These are phyloP conservation scores for Volucella inflata DNA, from an alignment of 2,888 invertebrate genomes.

Conservation along the genomic window DNA sequence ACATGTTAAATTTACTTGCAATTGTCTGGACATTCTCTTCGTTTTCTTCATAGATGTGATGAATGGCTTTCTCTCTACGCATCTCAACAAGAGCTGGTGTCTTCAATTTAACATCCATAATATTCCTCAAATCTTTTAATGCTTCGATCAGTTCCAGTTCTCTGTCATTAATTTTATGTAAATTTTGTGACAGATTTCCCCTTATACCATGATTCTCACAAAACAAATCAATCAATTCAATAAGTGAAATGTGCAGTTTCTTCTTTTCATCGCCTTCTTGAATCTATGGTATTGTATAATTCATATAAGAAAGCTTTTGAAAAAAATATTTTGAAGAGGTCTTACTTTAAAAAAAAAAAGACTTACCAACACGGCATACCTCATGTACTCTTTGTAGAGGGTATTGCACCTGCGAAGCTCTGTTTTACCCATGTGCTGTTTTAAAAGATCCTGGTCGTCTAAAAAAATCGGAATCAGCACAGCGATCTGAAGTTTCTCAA, in stretches of 20 bases:
- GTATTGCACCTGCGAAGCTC: slow-evolving; percentile 69
- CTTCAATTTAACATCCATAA: slow-evolving; percentile 43
- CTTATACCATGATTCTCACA: slow-evolving; percentile 55
- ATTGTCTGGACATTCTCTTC: slow-evolving; percentile 28
- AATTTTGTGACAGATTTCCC: slow-evolving; percentile 19
- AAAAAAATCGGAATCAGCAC: slow-evolving; percentile 76
- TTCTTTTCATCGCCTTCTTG: slow-evolving; percentile 6
- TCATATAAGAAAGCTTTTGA: background rate
- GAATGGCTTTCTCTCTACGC: slow-evolving; percentile 56
- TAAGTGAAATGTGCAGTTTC: slow-evolving; percentile 31
- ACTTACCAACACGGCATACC: slow-evolving; percentile 30
- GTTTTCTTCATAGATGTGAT: slow-evolving; percentile 61
- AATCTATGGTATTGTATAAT: slow-evolving; percentile 20
- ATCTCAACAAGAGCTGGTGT: slow-evolving; percentile 55
- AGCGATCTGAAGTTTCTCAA: slow-evolving; percentile 77
- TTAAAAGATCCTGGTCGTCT: slow-evolving; percentile 69
- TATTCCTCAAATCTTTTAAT: slow-evolving; percentile 25
- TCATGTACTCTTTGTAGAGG: slow-evolving; percentile 70
- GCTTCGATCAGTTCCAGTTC: slow-evolving; percentile 38
- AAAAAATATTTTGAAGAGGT: background rate
- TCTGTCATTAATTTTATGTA: slow-evolving; percentile 7
- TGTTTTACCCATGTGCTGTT: slow-evolving; percentile 60
- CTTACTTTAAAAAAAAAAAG: background rate
- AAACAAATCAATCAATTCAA: slow-evolving; percentile 69
- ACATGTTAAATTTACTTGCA: slow-evolving; percentile 30